These are phyloP conservation scores for Odobenus rosmarus DNA, from an alignment of 2,113 vertebrate species.

Conservation along the genomic window DNA sequence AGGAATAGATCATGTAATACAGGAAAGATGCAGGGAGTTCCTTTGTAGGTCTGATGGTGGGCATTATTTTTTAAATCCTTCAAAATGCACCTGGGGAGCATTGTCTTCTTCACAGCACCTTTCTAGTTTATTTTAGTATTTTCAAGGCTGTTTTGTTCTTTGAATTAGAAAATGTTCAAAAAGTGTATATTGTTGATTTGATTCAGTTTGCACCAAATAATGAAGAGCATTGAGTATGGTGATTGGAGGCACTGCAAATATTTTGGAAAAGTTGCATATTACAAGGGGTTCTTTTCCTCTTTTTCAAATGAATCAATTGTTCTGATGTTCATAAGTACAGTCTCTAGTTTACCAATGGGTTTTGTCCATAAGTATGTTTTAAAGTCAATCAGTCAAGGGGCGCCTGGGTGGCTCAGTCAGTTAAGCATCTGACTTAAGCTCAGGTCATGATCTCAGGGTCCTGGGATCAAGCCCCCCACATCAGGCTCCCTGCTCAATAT, in stretches of 20 bases:
- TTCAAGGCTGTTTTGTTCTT: background rate
- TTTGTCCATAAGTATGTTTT: background rate
- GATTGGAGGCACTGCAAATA: background rate
- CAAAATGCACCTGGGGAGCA: background rate
- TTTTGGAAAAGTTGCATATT: background rate
- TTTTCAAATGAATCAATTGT: background rate
- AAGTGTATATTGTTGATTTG: background rate
- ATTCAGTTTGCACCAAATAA: background rate
- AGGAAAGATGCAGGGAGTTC: background rate
- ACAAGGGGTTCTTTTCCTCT: background rate
- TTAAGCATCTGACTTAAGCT: background rate
- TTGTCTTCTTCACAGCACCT: background rate
- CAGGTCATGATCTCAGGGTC: background rate
- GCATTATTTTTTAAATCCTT: constrained; percentile 12
- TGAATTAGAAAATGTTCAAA: constrained; percentile 23
- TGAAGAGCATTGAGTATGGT: background rate
- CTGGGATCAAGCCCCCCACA: background rate
- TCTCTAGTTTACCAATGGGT: background rate
- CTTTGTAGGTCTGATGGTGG: background rate
- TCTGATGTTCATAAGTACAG: background rate
- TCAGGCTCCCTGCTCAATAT: background rate
- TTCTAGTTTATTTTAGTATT: background rate
- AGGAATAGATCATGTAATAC: background rate
- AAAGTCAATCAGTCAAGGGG: background rate
- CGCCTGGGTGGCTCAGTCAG: background rate